These are phyloP conservation scores for Agrochola circellaris DNA, from an alignment of 2,888 invertebrate species.

Conservation along the genomic window DNA sequence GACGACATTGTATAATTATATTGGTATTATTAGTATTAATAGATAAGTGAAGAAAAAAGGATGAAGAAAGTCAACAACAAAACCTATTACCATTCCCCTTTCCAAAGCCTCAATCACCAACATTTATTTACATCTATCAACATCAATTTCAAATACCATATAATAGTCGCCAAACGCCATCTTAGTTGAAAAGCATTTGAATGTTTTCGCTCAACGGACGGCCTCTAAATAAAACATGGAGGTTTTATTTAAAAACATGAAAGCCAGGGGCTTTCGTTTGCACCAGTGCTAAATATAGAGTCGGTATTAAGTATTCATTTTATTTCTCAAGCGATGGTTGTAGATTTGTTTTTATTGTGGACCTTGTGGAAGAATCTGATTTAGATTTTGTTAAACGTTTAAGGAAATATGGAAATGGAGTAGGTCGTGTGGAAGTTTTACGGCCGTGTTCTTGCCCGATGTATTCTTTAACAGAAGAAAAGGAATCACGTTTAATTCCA, in stretches of 20 bases:
- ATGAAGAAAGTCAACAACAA: slow-evolving; percentile 3
- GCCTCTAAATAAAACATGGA: slow-evolving; percentile 64
- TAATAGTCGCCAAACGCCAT: slow-evolving; percentile 23
- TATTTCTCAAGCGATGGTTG: slow-evolving; percentile 51
- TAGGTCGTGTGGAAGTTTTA: background rate
- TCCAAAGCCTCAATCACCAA: slow-evolving; percentile 11
- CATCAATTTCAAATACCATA: slow-evolving; percentile 24
- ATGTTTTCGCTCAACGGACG: slow-evolving; percentile 48
- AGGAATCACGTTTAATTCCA: background rate
- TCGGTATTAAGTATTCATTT: slow-evolving; percentile 67
- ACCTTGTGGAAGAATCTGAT: background rate
- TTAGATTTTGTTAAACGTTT: slow-evolving; percentile 6
- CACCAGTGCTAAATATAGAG: slow-evolving; percentile 67
- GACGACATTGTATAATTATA: too few species aligned
- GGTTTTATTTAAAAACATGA: slow-evolving; percentile 59
- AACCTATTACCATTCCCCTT: slow-evolving; percentile 7
- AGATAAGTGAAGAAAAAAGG: background rate
- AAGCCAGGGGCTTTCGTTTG: slow-evolving; percentile 55
- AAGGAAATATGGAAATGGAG: slow-evolving; percentile 4
- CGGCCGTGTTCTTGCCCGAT: background rate
- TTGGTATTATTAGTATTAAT: too few species aligned
- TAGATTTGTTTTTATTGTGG: slow-evolving; percentile 38
- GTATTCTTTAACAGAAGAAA: background rate
- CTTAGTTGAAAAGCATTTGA: slow-evolving; percentile 54
- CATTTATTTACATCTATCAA: slow-evolving; percentile 43